A percentile compares a stretch with the other conserved stretches of the same genome.
phyloP scores from a whole-genome alignment of 1,140 invertebrate genomes.

The Oedothorax gibbosus region DNA sequence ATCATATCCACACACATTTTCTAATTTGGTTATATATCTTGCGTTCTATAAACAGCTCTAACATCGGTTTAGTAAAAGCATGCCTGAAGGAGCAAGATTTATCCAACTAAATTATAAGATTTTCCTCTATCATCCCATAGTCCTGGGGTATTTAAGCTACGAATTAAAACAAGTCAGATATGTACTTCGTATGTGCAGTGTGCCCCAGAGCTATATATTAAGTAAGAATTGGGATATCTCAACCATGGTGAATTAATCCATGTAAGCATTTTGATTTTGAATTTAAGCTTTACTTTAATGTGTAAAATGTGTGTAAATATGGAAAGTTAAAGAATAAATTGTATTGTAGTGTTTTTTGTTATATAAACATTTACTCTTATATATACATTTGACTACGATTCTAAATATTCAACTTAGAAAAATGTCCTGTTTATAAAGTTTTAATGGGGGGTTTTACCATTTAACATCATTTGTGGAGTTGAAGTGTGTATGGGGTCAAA shows the following conservation, averaged over 20 bases:
- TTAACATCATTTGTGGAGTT: neutral
- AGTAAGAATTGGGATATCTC: neutral
- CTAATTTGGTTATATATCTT: too few relatives aligned
- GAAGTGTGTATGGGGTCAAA: neutral
- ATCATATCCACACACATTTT: too few relatives aligned
- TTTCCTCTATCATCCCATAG: constrained; percentile 5
- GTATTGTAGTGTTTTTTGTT: constrained; percentile 5
- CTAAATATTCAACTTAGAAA: neutral
- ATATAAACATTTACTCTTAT: neutral
- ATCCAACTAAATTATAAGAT: neutral
- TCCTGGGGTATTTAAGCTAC: neutral
- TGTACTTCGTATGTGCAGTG: neutral
- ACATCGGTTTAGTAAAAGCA: too few relatives aligned
- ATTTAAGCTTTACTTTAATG: neutral
- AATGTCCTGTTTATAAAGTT: constrained; percentile 15
- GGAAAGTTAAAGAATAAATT: neutral
- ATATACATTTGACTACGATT: constrained; percentile 6
- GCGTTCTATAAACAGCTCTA: too few relatives aligned
- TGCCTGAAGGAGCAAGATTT: too few relatives aligned
- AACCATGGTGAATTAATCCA: neutral
- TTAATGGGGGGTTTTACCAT: constrained; percentile 5
- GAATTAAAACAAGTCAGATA: neutral
- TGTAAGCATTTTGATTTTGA: neutral
- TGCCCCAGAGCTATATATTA: neutral
- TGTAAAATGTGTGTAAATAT: constrained; percentile 18